These are phyloP conservation scores for Budorcas taxicolor DNA, from an alignment of 2,113 vertebrate genomes.

Conservation along the genomic window DNA sequence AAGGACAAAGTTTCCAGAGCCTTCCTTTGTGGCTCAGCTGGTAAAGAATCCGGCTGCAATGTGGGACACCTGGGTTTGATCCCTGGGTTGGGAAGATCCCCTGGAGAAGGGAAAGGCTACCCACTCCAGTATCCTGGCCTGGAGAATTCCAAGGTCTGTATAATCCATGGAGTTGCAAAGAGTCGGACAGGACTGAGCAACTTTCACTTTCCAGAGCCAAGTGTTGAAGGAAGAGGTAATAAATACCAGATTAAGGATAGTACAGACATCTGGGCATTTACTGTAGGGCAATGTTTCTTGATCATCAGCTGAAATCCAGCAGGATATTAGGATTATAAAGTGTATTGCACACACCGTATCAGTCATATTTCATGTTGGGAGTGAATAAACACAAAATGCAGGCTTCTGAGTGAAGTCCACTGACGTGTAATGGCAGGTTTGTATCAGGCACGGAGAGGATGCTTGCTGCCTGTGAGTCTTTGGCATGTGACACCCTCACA, in stretches of 20 bases:
- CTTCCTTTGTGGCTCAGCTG: background rate
- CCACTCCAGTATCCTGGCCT: background rate
- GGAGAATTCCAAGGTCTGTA: background rate
- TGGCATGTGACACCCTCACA: background rate
- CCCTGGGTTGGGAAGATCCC: background rate
- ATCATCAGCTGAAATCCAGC: background rate
- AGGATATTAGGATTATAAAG: background rate
- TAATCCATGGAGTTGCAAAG: background rate
- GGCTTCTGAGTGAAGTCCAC: background rate
- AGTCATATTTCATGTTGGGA: background rate
- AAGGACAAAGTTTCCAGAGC: background rate
- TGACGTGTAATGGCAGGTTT: background rate
- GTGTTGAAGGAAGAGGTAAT: background rate
- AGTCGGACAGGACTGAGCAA: fast-evolving
- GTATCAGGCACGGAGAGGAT: fast-evolving
- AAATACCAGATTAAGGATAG: background rate
- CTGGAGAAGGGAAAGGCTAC: background rate
- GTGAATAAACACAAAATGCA: background rate
- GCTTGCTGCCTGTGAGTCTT: background rate
- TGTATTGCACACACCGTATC: fast-evolving
- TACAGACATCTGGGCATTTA: background rate
- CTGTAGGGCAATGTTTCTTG: background rate
- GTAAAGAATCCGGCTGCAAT: background rate
- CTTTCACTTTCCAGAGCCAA: background rate
- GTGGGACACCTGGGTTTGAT: fast-evolving